Evolutionary conservation across 2,113 vertebrate genomes (phyloP).

Genomic region (Gymnocephalus cernua): DNA sequence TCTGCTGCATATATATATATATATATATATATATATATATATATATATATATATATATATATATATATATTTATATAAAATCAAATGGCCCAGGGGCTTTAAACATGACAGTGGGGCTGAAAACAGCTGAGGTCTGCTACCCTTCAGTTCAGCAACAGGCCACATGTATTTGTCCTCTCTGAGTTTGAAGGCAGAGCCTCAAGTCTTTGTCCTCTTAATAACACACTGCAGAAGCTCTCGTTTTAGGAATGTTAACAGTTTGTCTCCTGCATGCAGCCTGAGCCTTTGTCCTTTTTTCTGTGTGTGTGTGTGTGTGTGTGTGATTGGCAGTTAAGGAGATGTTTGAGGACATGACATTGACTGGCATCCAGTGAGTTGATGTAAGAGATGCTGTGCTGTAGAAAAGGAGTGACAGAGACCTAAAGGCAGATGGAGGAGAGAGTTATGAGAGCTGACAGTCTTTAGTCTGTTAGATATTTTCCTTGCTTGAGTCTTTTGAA

Average conservation of each 20-base stretch:
- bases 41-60: no score
- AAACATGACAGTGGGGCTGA: slow-evolving; percentile 5
- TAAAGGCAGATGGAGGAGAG: slow-evolving; percentile 13
- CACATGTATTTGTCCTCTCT: slow-evolving; percentile 1
- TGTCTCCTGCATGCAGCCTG: not conserved
- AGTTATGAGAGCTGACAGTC: slow-evolving; percentile 12
- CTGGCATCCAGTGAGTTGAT: slow-evolving; percentile 35
- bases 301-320: not conserved
- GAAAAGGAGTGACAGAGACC: slow-evolving; percentile 12
- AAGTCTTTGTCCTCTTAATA: not conserved
- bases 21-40: not conserved
- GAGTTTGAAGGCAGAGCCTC: slow-evolving; percentile 1
- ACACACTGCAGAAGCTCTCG: not conserved
- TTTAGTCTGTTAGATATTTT: slow-evolving; percentile 1
- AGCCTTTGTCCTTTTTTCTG: not conserved
- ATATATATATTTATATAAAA: not conserved
- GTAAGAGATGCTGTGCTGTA: not conserved
- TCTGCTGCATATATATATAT: not conserved
- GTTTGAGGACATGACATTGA: slow-evolving; percentile 31
- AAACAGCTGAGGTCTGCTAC: slow-evolving; percentile 40
- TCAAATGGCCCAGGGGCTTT: slow-evolving; percentile 17
- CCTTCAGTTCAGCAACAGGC: slow-evolving; percentile 9
- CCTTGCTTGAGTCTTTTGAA: slow-evolving; percentile 5
- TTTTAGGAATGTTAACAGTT: slow-evolving; percentile 28
- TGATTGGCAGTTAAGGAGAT: slow-evolving; percentile 39